These are phyloP conservation scores for Callocephalon fimbriatum DNA, from an alignment of 2,113 vertebrate species.

Conservation along the genomic window DNA sequence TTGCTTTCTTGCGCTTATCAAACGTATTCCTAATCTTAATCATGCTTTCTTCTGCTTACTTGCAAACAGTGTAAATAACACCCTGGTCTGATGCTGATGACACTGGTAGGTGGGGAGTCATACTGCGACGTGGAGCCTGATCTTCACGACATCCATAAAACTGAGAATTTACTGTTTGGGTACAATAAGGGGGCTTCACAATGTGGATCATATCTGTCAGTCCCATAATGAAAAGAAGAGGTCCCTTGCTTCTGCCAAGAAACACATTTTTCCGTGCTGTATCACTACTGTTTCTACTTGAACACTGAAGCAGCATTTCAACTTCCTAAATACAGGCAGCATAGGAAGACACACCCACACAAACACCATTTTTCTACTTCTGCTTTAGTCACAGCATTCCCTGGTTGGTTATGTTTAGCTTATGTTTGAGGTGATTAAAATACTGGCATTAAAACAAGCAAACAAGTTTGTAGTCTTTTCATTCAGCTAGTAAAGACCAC, in stretches of 20 bases:
- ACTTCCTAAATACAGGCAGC: background rate
- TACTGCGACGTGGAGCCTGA: background rate
- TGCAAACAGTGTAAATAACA: background rate
- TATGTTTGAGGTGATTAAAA: background rate
- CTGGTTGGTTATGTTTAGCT: background rate
- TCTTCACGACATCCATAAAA: conserved; percentile 31
- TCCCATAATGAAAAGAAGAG: background rate
- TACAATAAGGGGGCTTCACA: background rate
- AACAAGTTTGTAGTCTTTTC: background rate
- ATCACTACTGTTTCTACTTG: background rate
- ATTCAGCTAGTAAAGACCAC: background rate
- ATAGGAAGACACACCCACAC: background rate
- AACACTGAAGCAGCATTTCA: background rate
- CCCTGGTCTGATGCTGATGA: background rate
- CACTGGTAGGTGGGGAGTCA: background rate
- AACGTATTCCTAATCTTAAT: background rate
- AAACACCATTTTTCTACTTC: background rate
- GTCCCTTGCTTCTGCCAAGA: background rate
- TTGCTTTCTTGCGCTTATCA: background rate
- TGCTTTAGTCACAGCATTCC: background rate
- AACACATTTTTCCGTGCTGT: background rate
- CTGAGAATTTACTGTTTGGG: conserved; percentile 36
- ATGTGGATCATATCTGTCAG: background rate
- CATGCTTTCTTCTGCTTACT: background rate
- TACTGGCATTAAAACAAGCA: background rate